Evolutionary conservation across 2,797 vertebrate species (phyloP).

Genomic region (Strix occidentalis): DNA sequence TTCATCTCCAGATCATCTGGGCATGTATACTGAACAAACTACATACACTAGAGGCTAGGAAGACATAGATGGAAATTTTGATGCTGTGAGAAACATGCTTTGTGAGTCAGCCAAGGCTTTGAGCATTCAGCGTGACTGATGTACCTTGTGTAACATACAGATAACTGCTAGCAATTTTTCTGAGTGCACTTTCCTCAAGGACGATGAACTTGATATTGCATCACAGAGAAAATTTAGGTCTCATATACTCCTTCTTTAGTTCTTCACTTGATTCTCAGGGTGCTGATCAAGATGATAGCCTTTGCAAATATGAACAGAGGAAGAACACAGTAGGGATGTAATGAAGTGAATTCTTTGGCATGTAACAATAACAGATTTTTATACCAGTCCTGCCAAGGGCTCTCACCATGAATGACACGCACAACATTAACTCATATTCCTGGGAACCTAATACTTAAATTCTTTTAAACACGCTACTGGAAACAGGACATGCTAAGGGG

Average conservation of each 20-base stretch:
- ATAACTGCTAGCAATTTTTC: background rate
- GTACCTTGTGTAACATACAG: background rate
- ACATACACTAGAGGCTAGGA: background rate
- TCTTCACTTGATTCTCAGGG: background rate
- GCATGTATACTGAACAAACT: background rate
- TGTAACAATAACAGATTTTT: background rate
- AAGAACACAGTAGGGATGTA: slow-evolving; percentile 11
- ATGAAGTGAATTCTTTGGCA: background rate
- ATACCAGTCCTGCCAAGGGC: background rate
- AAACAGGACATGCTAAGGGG: background rate
- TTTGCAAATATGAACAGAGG: background rate
- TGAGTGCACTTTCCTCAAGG: slow-evolving; percentile 17
- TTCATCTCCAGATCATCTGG: background rate
- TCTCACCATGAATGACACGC: background rate
- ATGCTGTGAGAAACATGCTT: background rate
- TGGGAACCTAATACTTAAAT: background rate
- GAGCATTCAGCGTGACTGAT: background rate
- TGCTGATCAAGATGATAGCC: slow-evolving; percentile 7
- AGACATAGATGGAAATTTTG: background rate
- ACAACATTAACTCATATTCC: background rate
- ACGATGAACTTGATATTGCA: background rate
- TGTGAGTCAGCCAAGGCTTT: background rate
- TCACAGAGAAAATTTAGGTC: background rate
- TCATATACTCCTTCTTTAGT: background rate
- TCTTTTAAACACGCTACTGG: background rate